Base-by-base conservation (phyloP, 2,888 invertebrate species). In the Sylvicola cinctus region DNA sequence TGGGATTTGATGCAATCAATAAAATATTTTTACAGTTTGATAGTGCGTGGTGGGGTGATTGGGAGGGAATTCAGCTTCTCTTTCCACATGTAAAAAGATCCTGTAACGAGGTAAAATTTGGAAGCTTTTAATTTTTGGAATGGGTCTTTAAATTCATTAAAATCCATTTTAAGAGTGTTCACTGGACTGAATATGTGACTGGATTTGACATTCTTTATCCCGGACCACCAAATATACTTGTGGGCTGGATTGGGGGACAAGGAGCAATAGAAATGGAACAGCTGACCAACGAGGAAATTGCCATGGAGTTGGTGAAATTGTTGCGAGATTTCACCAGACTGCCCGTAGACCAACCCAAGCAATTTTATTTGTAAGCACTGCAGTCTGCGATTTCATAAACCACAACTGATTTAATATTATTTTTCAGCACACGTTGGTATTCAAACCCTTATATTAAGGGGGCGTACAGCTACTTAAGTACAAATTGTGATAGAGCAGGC, bases 21-120 rank as follows among this genome's bases (percentile, higher is more conserved):
- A 78, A 77, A 53, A 63, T 78, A 39, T 73, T 68, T 45, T 54
- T 78, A 23, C 60, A 69, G 41, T 78, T 68, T 51, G 64, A 66
- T 1, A 45, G 58, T 27, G 58, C 63, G 8, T 75, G 74, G 66
- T 75, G 76, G 74, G 49, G 54, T 20, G 46, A 52, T 31, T 45
- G 39, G 20, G 45, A 29, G 38, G 44, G 36, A 33, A 42, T 45
- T 27, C 45, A 45, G 33, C 32, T 45, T 29, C 16, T 37, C 15
- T 25, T 31, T 29, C 39, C 36, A 31, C 25, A 39, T 30, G 42
- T 41, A 33, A 35, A 8, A 25, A 25, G 25, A 25, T 8, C 11
- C 7, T 8, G 23, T 20, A 20, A 12, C 12, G 5, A 16, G 8
- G 3, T 26, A 3, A 10, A 16, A 16, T n/a, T n/a, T n/a, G n/a